Percentiles rank a stretch among this genome's conserved stretches.
phyloP scores from a whole-genome alignment of 2,113 vertebrate species.

The Mobula hypostoma region DNA sequence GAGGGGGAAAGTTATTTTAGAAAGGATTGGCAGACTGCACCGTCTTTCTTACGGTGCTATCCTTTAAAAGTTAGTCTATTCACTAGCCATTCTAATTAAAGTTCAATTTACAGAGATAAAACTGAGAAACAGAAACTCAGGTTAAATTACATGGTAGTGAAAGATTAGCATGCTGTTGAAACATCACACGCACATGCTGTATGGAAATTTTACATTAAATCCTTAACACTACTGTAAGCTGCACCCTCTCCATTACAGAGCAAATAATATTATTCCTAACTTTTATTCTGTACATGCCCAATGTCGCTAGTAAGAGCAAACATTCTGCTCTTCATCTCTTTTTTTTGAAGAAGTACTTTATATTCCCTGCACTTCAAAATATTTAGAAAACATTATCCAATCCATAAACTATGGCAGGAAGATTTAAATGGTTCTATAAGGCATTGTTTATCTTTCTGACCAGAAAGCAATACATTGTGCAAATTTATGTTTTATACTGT shows the following conservation, averaged over 20 bases:
- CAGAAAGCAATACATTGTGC: neutral
- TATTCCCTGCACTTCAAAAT: neutral
- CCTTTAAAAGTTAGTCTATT: neutral
- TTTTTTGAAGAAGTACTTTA: neutral
- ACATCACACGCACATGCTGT: neutral
- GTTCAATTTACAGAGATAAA: neutral
- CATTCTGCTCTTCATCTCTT: neutral
- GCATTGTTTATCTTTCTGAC: neutral
- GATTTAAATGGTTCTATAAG: neutral
- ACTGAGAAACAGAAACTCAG: neutral
- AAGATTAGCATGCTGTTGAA: neutral
- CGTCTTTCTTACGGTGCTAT: neutral
- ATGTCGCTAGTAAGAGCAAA: too few species aligned
- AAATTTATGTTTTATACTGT: neutral
- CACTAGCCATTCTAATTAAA: neutral
- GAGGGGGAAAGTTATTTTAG: neutral
- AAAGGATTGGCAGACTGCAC: neutral
- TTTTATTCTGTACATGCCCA: neutral
- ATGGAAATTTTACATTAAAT: neutral
- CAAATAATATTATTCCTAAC: conserved; percentile 4
- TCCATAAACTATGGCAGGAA: conserved; percentile 8
- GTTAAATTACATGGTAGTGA: neutral
- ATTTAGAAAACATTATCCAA: neutral
- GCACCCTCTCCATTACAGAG: neutral
- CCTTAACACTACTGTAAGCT: neutral